A percentile compares a stretch with the other conserved stretches of the same genome.
Evolutionary conservation across 1,140 invertebrate genomes (phyloP).

Genomic region (Phymastichus coffea): DNA sequence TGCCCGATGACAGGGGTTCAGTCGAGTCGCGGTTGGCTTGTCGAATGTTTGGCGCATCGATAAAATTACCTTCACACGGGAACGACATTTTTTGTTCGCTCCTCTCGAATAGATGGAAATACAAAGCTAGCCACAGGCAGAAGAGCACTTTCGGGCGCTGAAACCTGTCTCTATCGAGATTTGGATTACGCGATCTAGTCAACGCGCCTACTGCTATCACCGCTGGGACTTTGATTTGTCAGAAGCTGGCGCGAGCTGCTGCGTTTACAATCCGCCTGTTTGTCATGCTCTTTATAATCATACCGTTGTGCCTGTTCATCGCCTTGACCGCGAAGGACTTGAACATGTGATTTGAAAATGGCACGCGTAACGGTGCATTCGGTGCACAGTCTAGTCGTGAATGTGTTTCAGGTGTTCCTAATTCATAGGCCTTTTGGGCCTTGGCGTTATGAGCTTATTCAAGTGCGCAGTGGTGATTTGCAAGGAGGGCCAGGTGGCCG

Average conservation of each 20-base stretch:
- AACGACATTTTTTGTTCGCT: too few species aligned
- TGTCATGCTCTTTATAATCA: neutral
- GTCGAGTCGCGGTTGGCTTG: too few species aligned
- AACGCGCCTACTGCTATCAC: conserved; percentile 3
- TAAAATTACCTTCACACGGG: too few species aligned
- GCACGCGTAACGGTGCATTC: neutral
- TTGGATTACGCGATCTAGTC: conserved; percentile 4
- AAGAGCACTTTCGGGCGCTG: too few species aligned
- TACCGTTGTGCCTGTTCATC: neutral
- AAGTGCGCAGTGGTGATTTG: neutral
- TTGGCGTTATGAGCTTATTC: neutral
- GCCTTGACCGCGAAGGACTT: conserved; percentile 9
- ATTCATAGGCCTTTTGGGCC: neutral
- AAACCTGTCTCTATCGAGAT: too few species aligned
- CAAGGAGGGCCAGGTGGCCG: neutral
- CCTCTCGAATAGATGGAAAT: too few species aligned
- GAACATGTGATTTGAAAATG: neutral
- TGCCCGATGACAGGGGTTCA: too few species aligned
- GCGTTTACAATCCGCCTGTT: neutral
- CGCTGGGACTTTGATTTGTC: conserved; percentile 9
- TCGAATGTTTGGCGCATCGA: too few species aligned
- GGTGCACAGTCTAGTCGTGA: too few species aligned
- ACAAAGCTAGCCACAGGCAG: too few species aligned
- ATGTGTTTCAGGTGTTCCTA: too few species aligned
- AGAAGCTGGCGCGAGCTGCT: neutral